A percentile compares a stretch with the other conserved stretches of the same genome.
Conservation (phyloP, 2,113 vertebrate genomes). For the Phaethornis superciliosus region DNA sequence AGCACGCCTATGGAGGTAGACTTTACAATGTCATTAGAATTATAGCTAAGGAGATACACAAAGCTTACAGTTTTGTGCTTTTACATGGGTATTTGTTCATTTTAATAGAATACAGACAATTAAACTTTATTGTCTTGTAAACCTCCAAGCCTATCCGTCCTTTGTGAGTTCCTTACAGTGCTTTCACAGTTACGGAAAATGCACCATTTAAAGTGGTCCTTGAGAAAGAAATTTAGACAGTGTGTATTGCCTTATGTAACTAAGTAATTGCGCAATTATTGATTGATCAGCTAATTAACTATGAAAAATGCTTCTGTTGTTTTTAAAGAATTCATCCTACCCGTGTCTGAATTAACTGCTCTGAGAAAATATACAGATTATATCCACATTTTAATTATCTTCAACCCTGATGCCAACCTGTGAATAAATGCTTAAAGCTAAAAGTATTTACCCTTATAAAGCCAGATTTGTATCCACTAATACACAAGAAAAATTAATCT, state of each 20-base stretch:
- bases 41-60: background rate
- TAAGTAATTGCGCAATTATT: conserved; percentile 6
- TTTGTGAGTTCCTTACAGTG: background rate
- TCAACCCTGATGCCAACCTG: background rate
- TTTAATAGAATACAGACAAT: background rate
- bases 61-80: background rate
- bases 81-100: background rate
- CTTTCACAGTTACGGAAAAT: background rate
- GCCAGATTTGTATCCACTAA: background rate
- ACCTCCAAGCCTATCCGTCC: background rate
- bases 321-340: background rate
- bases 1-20: background rate
- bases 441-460: background rate
- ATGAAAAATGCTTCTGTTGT: background rate
- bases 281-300: background rate
- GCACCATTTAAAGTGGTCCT: background rate
- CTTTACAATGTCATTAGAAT: background rate
- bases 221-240: background rate
- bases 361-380: background rate
- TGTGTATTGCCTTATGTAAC: background rate
- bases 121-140: conserved; percentile 15
- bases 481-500: background rate
- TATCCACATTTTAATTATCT: background rate
- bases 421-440: background rate
- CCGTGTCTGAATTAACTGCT: background rate